Conservation (phyloP, 2,113 vertebrate genomes). For the Pholis gunnellus region DNA sequence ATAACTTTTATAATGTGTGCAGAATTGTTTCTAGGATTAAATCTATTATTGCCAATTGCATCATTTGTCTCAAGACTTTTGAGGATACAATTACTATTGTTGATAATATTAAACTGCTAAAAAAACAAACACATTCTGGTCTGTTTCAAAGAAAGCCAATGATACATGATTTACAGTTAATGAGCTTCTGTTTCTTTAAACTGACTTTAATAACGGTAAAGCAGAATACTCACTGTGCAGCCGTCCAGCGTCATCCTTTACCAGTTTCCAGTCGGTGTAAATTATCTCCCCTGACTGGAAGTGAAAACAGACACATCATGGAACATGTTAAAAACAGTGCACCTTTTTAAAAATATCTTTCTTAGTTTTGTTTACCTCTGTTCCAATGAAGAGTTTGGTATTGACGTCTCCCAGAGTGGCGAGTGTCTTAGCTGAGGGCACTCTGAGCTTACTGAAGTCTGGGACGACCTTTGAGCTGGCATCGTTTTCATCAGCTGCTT, state of each 20-base stretch:
- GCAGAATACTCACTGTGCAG: constrained; percentile 81
- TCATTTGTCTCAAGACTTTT: neutral
- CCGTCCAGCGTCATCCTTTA: constrained; percentile 80
- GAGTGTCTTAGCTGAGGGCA: constrained; percentile 75
- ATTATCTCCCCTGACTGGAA: constrained; percentile 88
- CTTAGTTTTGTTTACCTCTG: constrained; percentile 84
- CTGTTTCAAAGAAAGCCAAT: neutral
- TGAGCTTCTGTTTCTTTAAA: neutral
- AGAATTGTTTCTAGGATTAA: constrained; percentile 16
- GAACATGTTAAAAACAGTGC: neutral
- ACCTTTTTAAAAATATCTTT: neutral
- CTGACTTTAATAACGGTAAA: neutral
- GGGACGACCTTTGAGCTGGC: constrained; percentile 28
- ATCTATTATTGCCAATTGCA: neutral
- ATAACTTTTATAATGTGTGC: neutral
- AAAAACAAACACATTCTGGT: neutral
- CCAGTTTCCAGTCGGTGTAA: constrained; percentile 88
- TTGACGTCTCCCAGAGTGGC: constrained; percentile 82
- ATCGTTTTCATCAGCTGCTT: constrained; percentile 54
- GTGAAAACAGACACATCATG: constrained; percentile 3
- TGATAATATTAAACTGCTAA: neutral
- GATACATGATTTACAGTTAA: neutral
- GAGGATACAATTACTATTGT: neutral
- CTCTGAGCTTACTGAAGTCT: constrained; percentile 75
- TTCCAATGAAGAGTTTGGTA: constrained; percentile 88